Evolutionary conservation across 2,888 invertebrate genomes (phyloP), one percentile per base, ranked within the genome.

Genomic region (Osedax frankpressi): DNA sequence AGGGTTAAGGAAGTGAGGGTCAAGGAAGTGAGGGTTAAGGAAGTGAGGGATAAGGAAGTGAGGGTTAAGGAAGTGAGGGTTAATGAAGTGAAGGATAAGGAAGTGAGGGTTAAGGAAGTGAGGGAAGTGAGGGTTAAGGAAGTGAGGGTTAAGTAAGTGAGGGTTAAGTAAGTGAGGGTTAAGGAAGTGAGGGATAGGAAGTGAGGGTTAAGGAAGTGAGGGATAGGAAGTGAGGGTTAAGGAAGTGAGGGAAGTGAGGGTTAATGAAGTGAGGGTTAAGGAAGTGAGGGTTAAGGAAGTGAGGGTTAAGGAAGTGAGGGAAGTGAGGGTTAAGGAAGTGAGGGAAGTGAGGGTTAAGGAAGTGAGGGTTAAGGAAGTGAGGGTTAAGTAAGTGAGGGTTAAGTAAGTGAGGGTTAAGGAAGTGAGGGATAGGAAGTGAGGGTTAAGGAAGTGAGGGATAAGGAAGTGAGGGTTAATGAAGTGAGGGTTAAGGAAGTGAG

Each of bases 221-320:
- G 65, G 6, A 6, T 14, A 65, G 6, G 24, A n/a, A 11, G 26
- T 65, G 6, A 26, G 65, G n/a, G n/a, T n/a, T n/a, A n/a, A n/a
- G n/a, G n/a, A n/a, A n/a, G n/a, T n/a, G n/a, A n/a, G n/a, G 6
- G 24, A n/a, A n/a, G n/a, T n/a, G n/a, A n/a, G n/a, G n/a, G n/a
- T n/a, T n/a, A n/a, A n/a, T n/a, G 73, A 94, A 94, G 87, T 97
- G 96, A 75, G 97, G 88, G 85, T 93, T 94, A 77, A 96, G 78
- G 77, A 82, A 82, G 27, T 82, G 80, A 3, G 82, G 79, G 74
- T 80, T 81, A 80, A 80, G 73, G 81, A 82, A 67, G 80, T 77
- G 77, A 82, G 81, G 74, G 83, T 83, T 79, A 2, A 77, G 78
- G 28, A 26, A 11, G 65, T 25, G 6, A 65, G 24, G 6, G 24